Percentiles rank a stretch among this genome's conserved stretches.
Conservation (phyloP, 2,113 vertebrate genomes). For the Megaceryle torquata region DNA sequence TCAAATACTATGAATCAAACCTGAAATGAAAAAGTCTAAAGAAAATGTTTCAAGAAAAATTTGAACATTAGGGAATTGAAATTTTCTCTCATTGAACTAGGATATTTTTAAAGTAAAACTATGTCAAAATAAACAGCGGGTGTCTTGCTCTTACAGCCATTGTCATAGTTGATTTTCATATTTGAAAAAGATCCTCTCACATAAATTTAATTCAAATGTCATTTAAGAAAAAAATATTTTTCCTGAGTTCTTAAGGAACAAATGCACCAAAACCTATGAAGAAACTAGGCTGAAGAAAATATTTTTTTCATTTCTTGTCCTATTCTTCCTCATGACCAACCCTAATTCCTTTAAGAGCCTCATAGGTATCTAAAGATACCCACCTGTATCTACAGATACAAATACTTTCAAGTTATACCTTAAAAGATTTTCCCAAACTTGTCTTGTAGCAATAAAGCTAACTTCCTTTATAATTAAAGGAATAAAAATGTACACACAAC, state of each 20-base stretch:
- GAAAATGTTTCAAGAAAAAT: not conserved
- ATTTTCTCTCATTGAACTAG: not conserved
- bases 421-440: not conserved
- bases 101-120: not conserved
- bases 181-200: not conserved
- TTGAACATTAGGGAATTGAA: not conserved
- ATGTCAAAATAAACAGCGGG: not conserved
- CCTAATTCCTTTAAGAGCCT: not conserved
- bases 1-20: not conserved
- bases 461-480: not conserved
- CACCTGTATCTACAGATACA: too few relatives aligned
- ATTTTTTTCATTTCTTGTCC: not conserved
- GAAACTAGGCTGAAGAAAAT: not conserved
- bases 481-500: not conserved
- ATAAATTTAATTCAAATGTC: not conserved
- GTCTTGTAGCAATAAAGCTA: not conserved
- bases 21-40: not conserved
- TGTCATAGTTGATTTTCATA: not conserved
- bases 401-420: not conserved
- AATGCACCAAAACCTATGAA: not conserved
- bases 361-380: not conserved
- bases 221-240: not conserved
- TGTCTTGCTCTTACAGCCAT: not conserved
- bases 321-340: not conserved
- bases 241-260: not conserved